Percentiles rank a stretch among this genome's conserved stretches.
Evolutionary conservation across 1,140 invertebrate species (phyloP).

Genomic region (Heliconius hermathena): DNA sequence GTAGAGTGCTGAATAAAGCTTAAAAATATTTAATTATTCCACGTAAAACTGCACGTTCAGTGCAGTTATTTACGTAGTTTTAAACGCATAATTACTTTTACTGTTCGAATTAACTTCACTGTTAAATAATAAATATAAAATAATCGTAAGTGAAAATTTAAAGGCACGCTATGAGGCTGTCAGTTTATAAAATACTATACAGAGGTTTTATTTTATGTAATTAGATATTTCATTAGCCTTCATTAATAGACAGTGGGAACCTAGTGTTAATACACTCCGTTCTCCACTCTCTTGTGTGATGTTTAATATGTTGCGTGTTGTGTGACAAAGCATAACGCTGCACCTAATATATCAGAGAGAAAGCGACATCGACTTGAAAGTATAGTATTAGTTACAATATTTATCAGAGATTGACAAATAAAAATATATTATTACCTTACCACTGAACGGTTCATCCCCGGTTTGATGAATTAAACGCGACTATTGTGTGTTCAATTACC

Average conservation of each 20-base stretch:
- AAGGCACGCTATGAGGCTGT: background rate
- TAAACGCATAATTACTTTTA: slow-evolving; percentile 9
- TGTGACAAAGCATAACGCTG: too few species aligned
- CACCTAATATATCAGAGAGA: too few species aligned
- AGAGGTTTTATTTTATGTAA: background rate
- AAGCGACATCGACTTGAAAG: too few species aligned
- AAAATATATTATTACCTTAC: too few species aligned
- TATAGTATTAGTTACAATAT: too few species aligned
- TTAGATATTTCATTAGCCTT: background rate
- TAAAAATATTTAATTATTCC: slow-evolving; percentile 16
- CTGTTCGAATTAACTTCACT: background rate
- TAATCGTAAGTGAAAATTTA: background rate
- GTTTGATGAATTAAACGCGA: too few species aligned
- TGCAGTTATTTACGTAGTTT: slow-evolving; percentile 15
- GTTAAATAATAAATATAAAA: slow-evolving; percentile 3
- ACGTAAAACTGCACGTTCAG: slow-evolving; percentile 1
- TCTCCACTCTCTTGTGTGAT: background rate
- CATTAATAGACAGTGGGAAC: background rate
- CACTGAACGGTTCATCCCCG: too few species aligned
- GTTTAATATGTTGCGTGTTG: too few species aligned
- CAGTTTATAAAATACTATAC: background rate
- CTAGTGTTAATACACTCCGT: background rate
- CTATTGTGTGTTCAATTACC: too few species aligned
- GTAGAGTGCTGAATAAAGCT: slow-evolving; percentile 9
- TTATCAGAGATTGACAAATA: too few species aligned